Base-by-base conservation (phyloP, 1,140 invertebrate species). In the Capitella teleta region DNA sequence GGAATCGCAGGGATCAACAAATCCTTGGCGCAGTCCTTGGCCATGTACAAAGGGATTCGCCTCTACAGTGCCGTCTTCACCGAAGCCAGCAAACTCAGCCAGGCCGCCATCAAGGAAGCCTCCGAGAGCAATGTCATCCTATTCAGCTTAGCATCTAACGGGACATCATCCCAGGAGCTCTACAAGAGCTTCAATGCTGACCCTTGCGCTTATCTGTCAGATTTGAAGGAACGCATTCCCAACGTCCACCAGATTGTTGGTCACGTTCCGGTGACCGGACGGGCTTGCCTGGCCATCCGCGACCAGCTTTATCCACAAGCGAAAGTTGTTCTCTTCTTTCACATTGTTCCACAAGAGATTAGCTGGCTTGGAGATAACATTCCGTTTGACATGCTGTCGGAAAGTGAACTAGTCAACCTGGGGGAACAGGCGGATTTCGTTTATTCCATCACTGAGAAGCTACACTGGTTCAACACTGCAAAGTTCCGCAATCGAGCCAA, bases 281-380 rank as follows among this genome's bases (percentile, higher is more conserved):
- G 36, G 36, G n/a, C n/a, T 6, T 21, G 21, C 8, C 36, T 37
- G 36, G 36, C 16, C 4, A 37, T 37, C 2, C 21, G 2, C 36
- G 6, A n/a, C 3, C n/a, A 37, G 21, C 21, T 40, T 38, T 5
- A 14, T 8, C 14, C 38, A 18, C 14, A 41, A 49, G 46, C 40
- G 28, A 41, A 49, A 38, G 34, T 49, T 19, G 30, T 53, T 2
- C 34, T 53, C 28, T 53, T 53, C 47, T 53, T 42, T 19, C 52
- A 53, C 46, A 41, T 53, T 19, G 19, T 53, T 6, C 46, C 52
- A 16, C 19, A 43, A 6, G 52, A 53, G 21, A 16, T 53, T 5
- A 23, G 14, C n/a, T 42, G 38, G 32, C 36, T 49, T 18, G 36
- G 19, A 18, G 47, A 49, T 34, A n/a, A 24, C 14, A 24, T 53